phyloP scores from a whole-genome alignment of 2,797 vertebrate species.

The Myotis pilosus region DNA sequence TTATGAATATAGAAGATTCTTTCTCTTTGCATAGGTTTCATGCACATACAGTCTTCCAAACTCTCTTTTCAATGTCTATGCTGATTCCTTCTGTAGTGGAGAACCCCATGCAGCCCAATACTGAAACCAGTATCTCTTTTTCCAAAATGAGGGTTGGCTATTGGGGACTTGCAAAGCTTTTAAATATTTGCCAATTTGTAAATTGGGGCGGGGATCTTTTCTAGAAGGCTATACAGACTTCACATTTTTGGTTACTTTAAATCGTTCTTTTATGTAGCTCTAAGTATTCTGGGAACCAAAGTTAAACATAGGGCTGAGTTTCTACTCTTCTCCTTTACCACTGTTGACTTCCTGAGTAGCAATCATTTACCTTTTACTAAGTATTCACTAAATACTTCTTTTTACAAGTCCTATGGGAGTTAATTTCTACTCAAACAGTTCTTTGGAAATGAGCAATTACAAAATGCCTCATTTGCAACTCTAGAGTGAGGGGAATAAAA shows the following conservation, averaged over 20 bases:
- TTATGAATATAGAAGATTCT: neutral
- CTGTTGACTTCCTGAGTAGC: conserved; percentile 13
- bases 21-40: neutral
- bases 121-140: neutral
- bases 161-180: neutral
- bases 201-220: too few relatives aligned
- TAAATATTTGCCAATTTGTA: conserved; percentile 12
- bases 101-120: neutral
- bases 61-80: neutral
- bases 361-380: neutral
- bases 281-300: neutral
- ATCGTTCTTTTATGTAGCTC: neutral
- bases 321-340: neutral
- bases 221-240: neutral
- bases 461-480: neutral
- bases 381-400: conserved; percentile 19
- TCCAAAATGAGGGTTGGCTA: neutral
- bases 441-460: conserved; percentile 38
- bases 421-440: conserved; percentile 35
- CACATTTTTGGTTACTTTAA: neutral
- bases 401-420: neutral
- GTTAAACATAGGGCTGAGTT: neutral
- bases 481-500: conserved; percentile 18
- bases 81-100: neutral
- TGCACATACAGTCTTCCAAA: neutral